Evolutionary conservation across 2,888 invertebrate genomes (phyloP), one percentile per base, ranked within the genome.

Genomic region (Mantis religiosa): DNA sequence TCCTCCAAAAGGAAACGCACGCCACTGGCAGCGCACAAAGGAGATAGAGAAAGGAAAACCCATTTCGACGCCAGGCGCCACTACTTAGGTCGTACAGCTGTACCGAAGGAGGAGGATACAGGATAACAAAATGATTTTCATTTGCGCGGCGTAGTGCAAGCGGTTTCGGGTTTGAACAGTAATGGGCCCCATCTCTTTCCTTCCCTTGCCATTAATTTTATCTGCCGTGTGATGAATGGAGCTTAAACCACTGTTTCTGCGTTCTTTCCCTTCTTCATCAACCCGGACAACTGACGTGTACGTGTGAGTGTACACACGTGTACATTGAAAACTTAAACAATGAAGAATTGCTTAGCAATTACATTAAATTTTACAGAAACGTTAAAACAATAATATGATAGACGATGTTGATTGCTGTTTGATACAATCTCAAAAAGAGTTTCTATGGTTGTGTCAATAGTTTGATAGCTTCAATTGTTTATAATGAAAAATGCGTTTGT

Each of bases 121-220:
- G 89, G 30, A 85, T 84, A 89, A 89, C 87, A 89, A 89, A 89
- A 89, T 89, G 89, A 89, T 89, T 89, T 89, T 88, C 89, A 89
- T 89, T 88, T 89, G 89, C 89, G 41, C 71, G 27, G 84, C 47
- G 84, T 84, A 82, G 88, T 41, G 54, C 54, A 71, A 71, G 54
- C 54, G 54, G 54, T 71, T 71, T 71, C 54, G 54, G 54, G 54
- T 71, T 71, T 71, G 54, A 71, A 71, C 54, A 15, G 54, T 71
- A 20, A 71, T 71, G 54, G 54, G 54, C 20, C 20, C 54, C 54
- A 71, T 71, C 54, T 71, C 54, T 71, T 54, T 20, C 54, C 54
- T 71, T 20, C 54, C 54, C 20, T 71, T 71, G 54, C 54, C 54
- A 71, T 71, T 71, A 71, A 71, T 71, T 71, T 71, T 71, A 71